phyloP scores from a whole-genome alignment of 2,888 invertebrate species.

The Spodoptera littoralis region DNA sequence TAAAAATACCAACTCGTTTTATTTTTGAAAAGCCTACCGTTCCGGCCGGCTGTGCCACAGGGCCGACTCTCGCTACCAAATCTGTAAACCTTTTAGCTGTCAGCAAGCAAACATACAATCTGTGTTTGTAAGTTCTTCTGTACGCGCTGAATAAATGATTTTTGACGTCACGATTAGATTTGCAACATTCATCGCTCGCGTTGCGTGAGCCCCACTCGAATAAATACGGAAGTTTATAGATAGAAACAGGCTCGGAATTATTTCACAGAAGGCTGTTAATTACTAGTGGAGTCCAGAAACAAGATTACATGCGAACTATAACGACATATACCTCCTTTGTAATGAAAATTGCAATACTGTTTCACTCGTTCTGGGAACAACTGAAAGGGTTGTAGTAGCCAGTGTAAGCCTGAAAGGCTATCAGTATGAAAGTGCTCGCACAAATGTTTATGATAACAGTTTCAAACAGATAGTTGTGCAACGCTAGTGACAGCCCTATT shows the following conservation, averaged over 20 bases:
- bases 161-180: constrained; percentile 51
- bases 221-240: constrained; percentile 21
- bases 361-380: background rate
- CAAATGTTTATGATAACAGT: constrained; percentile 38
- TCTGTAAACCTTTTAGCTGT: constrained; percentile 56
- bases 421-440: constrained; percentile 13
- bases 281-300: no score
- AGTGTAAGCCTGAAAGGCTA: constrained; percentile 18
- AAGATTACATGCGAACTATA: no score
- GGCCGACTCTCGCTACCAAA: constrained; percentile 43
- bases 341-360: constrained; percentile 5
- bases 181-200: constrained; percentile 46
- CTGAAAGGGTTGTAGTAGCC: constrained; percentile 2
- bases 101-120: constrained; percentile 54
- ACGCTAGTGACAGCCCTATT: constrained; percentile 55
- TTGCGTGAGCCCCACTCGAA: constrained; percentile 30
- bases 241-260: background rate
- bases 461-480: constrained; percentile 26
- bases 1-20: constrained; percentile 78
- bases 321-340: background rate
- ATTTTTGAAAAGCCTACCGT: constrained; percentile 76
- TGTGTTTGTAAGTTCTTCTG: constrained; percentile 47
- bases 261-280: no score
- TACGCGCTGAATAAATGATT: constrained; percentile 56
- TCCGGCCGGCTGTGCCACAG: constrained; percentile 52